These are phyloP conservation scores for Irena cyanogastra DNA, from an alignment of 2,113 vertebrate genomes.

Conservation along the genomic window DNA sequence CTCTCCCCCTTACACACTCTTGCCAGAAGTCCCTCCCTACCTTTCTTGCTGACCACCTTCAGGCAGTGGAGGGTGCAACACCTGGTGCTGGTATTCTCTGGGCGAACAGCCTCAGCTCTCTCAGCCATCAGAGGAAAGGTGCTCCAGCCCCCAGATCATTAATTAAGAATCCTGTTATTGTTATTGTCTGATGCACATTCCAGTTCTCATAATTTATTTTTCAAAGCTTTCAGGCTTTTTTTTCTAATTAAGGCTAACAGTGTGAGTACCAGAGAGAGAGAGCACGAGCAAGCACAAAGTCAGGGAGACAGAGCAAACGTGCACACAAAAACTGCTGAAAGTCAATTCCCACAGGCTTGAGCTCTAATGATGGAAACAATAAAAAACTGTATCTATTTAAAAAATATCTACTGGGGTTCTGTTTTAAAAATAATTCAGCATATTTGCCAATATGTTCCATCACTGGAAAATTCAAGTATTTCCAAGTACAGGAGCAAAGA, in stretches of 20 bases:
- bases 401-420: background rate
- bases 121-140: background rate
- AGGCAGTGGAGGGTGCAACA: background rate
- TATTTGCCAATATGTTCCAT: background rate
- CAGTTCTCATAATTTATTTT: background rate
- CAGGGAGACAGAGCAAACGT: background rate
- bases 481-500: background rate
- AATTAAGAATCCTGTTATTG: background rate
- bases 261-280: background rate
- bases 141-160: background rate
- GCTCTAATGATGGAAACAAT: background rate
- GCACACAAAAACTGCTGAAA: background rate
- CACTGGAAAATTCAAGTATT: background rate
- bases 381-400: background rate
- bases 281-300: background rate
- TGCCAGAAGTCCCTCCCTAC: background rate
- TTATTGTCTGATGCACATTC: background rate
- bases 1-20: background rate
- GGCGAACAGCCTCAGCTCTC: background rate
- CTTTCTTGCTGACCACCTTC: background rate
- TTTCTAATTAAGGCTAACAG: background rate
- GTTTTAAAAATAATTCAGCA: background rate
- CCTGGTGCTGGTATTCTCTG: background rate
- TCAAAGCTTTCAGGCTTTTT: background rate
- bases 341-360: background rate